phyloP scores from a whole-genome alignment of 2,113 vertebrate species.

The Pionites leucogaster region DNA sequence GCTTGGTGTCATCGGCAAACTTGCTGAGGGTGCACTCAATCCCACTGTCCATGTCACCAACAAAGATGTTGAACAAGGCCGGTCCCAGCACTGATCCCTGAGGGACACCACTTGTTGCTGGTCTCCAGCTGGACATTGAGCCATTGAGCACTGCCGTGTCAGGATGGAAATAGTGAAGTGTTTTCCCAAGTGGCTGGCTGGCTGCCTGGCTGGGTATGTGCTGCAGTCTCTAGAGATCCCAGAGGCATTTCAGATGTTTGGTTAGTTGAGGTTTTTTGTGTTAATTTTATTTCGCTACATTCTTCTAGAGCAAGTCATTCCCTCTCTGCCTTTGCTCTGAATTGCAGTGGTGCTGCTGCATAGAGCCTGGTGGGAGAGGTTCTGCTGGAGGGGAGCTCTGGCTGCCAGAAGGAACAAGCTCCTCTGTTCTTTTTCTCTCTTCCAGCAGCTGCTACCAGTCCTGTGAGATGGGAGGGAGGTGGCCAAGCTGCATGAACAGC shows the following conservation, averaged over 20 bases:
- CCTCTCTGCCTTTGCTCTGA: not conserved
- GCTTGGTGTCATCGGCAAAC: too few relatives aligned
- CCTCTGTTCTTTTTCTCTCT: not conserved
- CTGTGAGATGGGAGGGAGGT: fast-evolving
- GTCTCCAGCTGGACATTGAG: too few relatives aligned
- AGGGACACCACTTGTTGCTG: too few relatives aligned
- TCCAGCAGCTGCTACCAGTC: not conserved
- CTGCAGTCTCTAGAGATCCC: not conserved
- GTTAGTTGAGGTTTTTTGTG: not conserved
- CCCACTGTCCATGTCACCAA: too few relatives aligned
- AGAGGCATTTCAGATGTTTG: not conserved
- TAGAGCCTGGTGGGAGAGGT: not conserved
- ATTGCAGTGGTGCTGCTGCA: not conserved
- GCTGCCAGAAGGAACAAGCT: not conserved
- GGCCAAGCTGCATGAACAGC: not conserved
- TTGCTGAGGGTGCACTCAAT: too few relatives aligned
- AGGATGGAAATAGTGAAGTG: not conserved
- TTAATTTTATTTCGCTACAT: not conserved
- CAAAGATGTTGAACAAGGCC: too few relatives aligned
- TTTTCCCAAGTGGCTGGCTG: not conserved
- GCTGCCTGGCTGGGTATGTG: not conserved
- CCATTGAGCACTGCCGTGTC: not conserved
- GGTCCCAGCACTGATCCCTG: too few relatives aligned
- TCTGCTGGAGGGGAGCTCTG: not conserved
- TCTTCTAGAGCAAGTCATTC: not conserved